Conservation (phyloP, 64 coral and sea anemone genomes). For the Porites australiensis region DNA sequence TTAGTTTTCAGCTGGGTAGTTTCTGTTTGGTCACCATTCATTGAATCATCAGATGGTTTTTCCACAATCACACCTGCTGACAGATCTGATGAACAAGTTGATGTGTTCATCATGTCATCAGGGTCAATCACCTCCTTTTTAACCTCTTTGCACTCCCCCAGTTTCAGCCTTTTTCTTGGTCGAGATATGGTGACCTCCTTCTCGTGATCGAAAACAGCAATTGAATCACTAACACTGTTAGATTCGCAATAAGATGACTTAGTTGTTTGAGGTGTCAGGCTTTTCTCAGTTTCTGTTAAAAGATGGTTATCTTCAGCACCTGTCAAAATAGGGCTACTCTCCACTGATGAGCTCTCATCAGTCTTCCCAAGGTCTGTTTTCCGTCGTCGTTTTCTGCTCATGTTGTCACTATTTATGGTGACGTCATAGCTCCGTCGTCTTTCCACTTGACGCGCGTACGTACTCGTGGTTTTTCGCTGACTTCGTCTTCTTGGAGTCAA, state of each 20-base stretch:
- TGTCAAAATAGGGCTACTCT: background rate
- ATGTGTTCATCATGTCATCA: background rate
- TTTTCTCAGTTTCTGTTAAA: background rate
- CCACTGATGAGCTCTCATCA: background rate
- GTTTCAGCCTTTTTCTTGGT: slow-evolving; percentile 10
- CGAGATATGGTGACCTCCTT: background rate
- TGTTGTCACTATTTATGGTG: background rate
- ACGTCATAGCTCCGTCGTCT: background rate
- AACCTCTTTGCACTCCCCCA: background rate
- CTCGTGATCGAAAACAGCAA: background rate
- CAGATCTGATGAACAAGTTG: background rate
- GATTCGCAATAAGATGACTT: background rate
- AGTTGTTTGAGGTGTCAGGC: background rate
- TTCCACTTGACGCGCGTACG: background rate
- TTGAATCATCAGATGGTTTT: background rate
- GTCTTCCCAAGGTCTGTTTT: background rate
- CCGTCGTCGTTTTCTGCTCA: background rate
- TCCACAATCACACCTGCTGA: background rate
- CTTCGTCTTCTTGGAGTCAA: slow-evolving; percentile 67
- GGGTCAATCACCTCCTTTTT: background rate
- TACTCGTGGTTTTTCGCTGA: slow-evolving; percentile 2
- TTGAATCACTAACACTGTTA: background rate
- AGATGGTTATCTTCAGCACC: background rate
- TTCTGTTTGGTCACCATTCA: background rate
- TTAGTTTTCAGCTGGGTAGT: background rate